A percentile compares a stretch with the other conserved stretches of the same genome.
phyloP scores from a whole-genome alignment of 2,113 vertebrate species.

The Argyrosomus japonicus region DNA sequence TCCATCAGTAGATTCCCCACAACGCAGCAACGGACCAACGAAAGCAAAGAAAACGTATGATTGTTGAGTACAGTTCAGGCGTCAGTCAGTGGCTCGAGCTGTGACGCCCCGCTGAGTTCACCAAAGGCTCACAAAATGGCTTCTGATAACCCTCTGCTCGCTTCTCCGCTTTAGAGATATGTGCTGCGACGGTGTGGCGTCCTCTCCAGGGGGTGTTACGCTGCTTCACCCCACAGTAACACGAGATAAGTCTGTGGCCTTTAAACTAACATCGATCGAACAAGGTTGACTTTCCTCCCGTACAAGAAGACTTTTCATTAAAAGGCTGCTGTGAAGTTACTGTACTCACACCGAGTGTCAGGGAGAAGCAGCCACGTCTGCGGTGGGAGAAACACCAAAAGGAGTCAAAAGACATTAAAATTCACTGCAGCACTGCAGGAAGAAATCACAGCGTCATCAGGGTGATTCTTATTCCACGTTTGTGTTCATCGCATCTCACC shows the following conservation, averaged over 20 bases:
- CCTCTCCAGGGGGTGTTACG: slow-evolving; percentile 4
- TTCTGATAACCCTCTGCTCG: slow-evolving; percentile 37
- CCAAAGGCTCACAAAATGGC: slow-evolving; percentile 43
- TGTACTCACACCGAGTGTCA: slow-evolving; percentile 18
- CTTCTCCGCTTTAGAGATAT: slow-evolving; percentile 19
- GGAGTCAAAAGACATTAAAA: background rate
- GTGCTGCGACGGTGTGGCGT: slow-evolving; percentile 12
- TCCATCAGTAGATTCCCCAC: no score
- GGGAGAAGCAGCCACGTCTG: background rate
- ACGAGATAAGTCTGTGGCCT: slow-evolving; percentile 33
- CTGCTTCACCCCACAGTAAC: slow-evolving; percentile 23
- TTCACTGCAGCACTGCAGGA: slow-evolving; percentile 6
- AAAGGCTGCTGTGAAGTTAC: background rate
- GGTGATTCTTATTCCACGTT: slow-evolving; percentile 16
- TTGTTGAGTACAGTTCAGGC: slow-evolving; percentile 14
- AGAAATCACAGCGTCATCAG: slow-evolving; percentile 13
- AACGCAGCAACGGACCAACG: no score
- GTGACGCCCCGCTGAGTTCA: slow-evolving; percentile 21
- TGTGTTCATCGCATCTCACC: slow-evolving; percentile 20
- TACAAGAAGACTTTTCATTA: slow-evolving; percentile 28
- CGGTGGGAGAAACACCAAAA: slow-evolving; percentile 12
- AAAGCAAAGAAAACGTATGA: no score
- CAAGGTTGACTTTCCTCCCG: slow-evolving; percentile 4
- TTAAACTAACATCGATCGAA: slow-evolving; percentile 19
- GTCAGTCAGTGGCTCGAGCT: slow-evolving; percentile 9